Base-by-base conservation (phyloP, 2,797 vertebrate species). In the Syngnathus acus region DNA sequence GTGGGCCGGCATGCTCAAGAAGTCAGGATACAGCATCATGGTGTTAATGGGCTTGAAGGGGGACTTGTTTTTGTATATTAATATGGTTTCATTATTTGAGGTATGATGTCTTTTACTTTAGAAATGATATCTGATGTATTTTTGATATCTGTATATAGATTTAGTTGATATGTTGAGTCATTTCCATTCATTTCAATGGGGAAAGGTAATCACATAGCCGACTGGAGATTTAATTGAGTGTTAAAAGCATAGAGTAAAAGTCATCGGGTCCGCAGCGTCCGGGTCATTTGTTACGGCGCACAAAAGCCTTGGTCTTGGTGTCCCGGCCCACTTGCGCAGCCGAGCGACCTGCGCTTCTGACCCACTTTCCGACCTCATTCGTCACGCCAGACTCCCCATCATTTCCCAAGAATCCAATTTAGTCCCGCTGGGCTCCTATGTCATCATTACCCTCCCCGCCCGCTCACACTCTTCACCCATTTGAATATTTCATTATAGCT, bases 261-360 rank as follows among this genome's bases (percentile, higher is more conserved):
- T 37, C 14, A 14, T 26, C 14, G 32, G 38, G 14, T 58, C 32
- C 26, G 53, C 53, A 7, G 23, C 10, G 53, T 54, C n/a, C 16
- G 55, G 21, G 40, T 62, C 60, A 62, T 43, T 62, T 62, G 26
- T 58, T 16, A 58, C 26, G 70, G 69, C 64, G 16, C 55, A 59
- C 65, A 58, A 66, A 50, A 69, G 66, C 67, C 69, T 65, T 69
- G 65, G 17, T 23, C 67, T 39, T 60, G 21, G 65, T 65, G 74
- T 71, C 74, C 73, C 71, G 60, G 79, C 85, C 86, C 82, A 84
- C 72, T 78, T 84, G 78, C 78, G 78, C 82, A 85, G 75, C 84
- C 74, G 66, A 82, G 86, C 88, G 85, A 88, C 87, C 87, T 80
- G 86, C 76, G 86, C 84, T 84, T 84, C 73, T 91, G 87, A 84